Conservation (phyloP, 2,113 vertebrate species). For the Gambusia affinis region DNA sequence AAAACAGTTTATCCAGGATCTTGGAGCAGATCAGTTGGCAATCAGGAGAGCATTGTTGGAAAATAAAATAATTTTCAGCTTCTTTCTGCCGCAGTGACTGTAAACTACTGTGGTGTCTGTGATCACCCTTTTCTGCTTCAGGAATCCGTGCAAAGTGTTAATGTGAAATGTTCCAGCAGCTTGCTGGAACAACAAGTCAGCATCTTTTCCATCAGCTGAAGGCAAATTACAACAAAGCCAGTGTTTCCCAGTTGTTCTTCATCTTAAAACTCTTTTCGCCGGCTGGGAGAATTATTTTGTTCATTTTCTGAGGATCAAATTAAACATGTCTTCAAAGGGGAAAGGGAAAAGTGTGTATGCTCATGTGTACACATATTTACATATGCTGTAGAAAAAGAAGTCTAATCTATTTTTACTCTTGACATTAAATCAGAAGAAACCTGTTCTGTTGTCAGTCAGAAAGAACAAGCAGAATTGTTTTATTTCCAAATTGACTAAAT, state of each 20-base stretch:
- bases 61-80: constrained; percentile 7
- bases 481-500: neutral
- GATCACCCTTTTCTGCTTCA: constrained; percentile 15
- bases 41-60: neutral
- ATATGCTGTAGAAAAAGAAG: neutral
- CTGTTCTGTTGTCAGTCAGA: neutral
- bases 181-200: constrained; percentile 56
- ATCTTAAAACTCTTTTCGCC: constrained; percentile 21
- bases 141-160: constrained; percentile 67
- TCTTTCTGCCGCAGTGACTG: constrained; percentile 6
- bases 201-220: constrained; percentile 66
- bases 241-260: constrained; percentile 47
- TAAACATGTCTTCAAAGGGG: neutral
- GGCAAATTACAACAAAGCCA: constrained; percentile 70
- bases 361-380: neutral
- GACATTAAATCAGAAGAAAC: neutral
- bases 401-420: neutral
- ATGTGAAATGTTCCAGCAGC: constrained; percentile 61
- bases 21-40: neutral
- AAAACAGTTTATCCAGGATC: constrained; percentile 4
- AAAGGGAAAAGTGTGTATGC: neutral
- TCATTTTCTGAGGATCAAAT: neutral
- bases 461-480: neutral
- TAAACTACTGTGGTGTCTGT: constrained; percentile 34
- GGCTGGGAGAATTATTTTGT: constrained; percentile 8